Evolutionary conservation across 1,140 invertebrate genomes (phyloP), one percentile per base, ranked within the genome.

Genomic region (Pseudachorutes palmiensis): DNA sequence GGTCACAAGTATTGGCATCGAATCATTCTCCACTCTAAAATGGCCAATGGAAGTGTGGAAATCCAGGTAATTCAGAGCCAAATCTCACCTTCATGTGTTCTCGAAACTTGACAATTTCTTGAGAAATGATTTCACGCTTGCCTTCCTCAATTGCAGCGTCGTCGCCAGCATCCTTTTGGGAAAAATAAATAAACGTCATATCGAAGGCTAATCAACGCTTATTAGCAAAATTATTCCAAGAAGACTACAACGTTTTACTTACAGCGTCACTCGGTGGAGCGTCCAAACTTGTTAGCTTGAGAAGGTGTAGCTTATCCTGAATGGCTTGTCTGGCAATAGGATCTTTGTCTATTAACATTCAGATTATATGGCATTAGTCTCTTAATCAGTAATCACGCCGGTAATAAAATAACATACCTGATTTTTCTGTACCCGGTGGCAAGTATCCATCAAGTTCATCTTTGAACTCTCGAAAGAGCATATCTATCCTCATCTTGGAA

Each of bases 21-120:
- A n/a, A n/a, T n/a, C n/a, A n/a, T n/a, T n/a, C n/a, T n/a, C n/a
- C n/a, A n/a, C n/a, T n/a, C n/a, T n/a, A n/a, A n/a, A n/a, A n/a
- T n/a, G n/a, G n/a, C n/a, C n/a, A n/a, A n/a, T n/a, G n/a, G n/a
- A n/a, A n/a, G n/a, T n/a, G 36, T 9, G 9, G 9, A 45, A 45
- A 45, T 12, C 19, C 19, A 45, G 19, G 19, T 19, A 45, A 45
- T 45, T 45, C 51, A 5, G 12, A 19, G 9, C 12, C 24, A 12
- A 5, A 9, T 55, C 51, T 71, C 87, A 94, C 92, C 89, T 94
- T 95, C 88, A 95, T 94, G 67, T 92, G 90, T 83, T 97, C 94
- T 64, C 95, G 85, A 80, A 98, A 98, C 80, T 94, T 95, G 71
- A 91, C 91, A 79, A 98, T 98, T 83, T 98, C 95, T 72, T 83